phyloP scores from a whole-genome alignment of 1,140 invertebrate genomes.

The Lasioglossum baleicum region DNA sequence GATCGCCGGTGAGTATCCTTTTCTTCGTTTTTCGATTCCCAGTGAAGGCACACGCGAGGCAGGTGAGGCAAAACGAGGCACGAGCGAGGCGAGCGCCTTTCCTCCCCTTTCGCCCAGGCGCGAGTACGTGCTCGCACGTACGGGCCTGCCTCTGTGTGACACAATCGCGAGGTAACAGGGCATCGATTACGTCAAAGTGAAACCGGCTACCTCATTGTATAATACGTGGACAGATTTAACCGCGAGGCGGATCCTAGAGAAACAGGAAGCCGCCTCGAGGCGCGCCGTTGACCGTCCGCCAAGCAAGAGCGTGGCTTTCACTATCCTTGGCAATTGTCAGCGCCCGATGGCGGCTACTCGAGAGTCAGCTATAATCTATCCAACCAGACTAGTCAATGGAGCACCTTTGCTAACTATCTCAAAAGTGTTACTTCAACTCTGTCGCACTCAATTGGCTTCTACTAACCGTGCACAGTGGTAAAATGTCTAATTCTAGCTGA shows the following conservation, averaged over 20 bases:
- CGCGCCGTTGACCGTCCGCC: not conserved
- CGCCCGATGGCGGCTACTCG: too few species aligned
- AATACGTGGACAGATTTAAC: constrained; percentile 30
- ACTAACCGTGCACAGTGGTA: too few species aligned
- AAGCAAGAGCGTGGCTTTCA: constrained; percentile 28
- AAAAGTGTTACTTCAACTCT: too few species aligned
- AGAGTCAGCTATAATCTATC: too few species aligned
- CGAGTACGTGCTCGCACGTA: not conserved
- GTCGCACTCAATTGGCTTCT: too few species aligned
- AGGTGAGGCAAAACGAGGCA: not conserved
- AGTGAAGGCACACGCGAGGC: not conserved
- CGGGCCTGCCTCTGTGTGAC: not conserved
- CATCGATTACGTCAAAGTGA: constrained; percentile 51
- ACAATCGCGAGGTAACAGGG: constrained; percentile 37
- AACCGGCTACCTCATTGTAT: constrained; percentile 41
- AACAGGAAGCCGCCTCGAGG: constrained; percentile 28
- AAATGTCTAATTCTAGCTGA: too few species aligned
- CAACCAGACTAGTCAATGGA: too few species aligned
- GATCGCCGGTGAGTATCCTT: not conserved
- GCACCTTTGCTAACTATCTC: too few species aligned
- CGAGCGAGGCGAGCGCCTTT: too few species aligned
- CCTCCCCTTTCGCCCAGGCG: constrained; percentile 3
- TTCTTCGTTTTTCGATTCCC: not conserved
- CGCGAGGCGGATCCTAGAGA: not conserved
- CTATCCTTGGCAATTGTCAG: constrained; percentile 44